Base-by-base conservation (phyloP, 2,113 vertebrate genomes). In the Lophius piscatorius region DNA sequence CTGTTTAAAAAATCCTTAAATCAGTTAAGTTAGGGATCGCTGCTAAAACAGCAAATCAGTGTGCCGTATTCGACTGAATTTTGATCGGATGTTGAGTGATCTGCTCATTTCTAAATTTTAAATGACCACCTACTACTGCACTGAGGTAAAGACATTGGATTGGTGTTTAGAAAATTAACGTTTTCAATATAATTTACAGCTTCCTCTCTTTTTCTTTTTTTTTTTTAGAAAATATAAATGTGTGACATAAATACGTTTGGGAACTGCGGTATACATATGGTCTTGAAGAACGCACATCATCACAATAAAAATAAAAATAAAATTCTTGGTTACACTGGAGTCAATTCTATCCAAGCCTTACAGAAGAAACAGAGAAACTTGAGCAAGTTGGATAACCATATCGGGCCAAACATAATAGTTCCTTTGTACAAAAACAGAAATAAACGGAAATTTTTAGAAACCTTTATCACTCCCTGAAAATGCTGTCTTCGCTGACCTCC, bases 1-100 rank as follows among this genome's bases (percentile, higher is more conserved):
- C n/a, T n/a, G n/a, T n/a, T n/a, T n/a, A 84, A 81, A 76, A 84
- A 81, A 78, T 83, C 80, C 78, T 75, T 83, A 86, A 69, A 68
- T 86, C 66, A 66, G 49, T 70, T 76, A 70, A 23, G 49, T 72
- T 7, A 28, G 63, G 76, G 55, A 71, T 71, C 59, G 38, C 46
- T 28, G 45, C 58, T 71, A n/a, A 74, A 57, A 71, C 56, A 10
- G 34, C 38, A 63, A 68, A 60, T 46, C 48, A 49, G 45, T 65
- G 44, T 66, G 73, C 76, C 82, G 76, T 76, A 80, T 74, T 76
- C 70, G 65, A 56, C 38, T 59, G 34, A 38, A 59, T 69, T 64
- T 68, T 45, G 17, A 63, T 28, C 8, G 4, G 26, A 51, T 59
- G 44, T 70, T 51, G 56, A 63, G 40, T 40, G 62, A 29, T 70